Evolutionary conservation across 2,888 invertebrate genomes (phyloP), one percentile per base, ranked within the genome.

Genomic region (Cryptocheilus praepositus): DNA sequence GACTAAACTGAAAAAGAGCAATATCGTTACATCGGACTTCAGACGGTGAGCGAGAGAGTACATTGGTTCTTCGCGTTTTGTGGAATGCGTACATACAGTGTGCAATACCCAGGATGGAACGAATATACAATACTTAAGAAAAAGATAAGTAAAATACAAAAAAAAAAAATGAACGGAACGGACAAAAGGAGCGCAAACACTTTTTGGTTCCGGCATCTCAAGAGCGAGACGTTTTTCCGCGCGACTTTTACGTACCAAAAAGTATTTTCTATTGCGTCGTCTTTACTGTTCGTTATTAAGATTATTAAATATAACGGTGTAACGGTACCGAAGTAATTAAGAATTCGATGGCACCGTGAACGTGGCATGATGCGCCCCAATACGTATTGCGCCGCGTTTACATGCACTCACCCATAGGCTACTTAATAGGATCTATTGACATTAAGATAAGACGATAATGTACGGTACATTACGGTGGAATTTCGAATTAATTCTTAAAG

Each of bases 401-500:
- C 71, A 71, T 77, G 79, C 77, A 78, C 71, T 69, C 75, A 79
- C 76, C 73, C 67, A 74, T 80, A 80, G 74, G 74, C 76, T 80
- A 81, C 73, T 76, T 62, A 69, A 78, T 82, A 82, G 81, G 79
- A 79, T 84, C 82, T 85, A 84, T 83, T 83, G 81, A 83, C 81
- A 85, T 77, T 84, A 85, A 80, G 77, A 78, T 82, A 83, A 82
- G 81, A 80, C 70, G 72, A 79, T 75, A 77, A 75, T 82, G 77
- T 77, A 74, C 74, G 76, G 76, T 80, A 81, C 71, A 81, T 81
- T 83, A 84, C 73, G 79, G 75, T 83, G 80, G 77, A 82, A 84
- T 83, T 84, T 84, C 75, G 79, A 81, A 83, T 81, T 80, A 80
- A 83, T 84, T 82, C 82, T 83, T 79, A 81, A 85, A 81, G 76